Evolutionary conservation across 2,888 invertebrate genomes (phyloP), one percentile per base, ranked within the genome.

Genomic region (Eulithis testata): DNA sequence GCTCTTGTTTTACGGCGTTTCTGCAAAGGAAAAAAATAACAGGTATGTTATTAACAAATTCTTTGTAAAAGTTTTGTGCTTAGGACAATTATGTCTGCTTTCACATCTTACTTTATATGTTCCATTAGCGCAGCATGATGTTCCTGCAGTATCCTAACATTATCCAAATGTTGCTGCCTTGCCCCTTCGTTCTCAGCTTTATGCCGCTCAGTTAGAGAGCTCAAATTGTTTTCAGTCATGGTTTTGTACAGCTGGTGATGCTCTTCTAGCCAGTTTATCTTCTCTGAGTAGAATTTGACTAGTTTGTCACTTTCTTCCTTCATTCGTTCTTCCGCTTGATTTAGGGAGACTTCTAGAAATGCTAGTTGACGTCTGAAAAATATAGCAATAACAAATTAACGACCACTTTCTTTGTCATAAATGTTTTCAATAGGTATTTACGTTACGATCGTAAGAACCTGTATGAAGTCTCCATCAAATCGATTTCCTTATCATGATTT

Each of bases 401-500:
- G 49, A 21, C 3, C 21, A 47, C 7, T 8, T 47, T 40, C 9
- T 40, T 40, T 8, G 3, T 40, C 40, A 40, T 9, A 8, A 8
- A 8, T 40, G 6, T 2, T 9, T 6, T 47, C 14, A 50, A 56
- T 12, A 21, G 21, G 21, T 21, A 58, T 31, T 50, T 36, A 4
- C 2, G 31, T 31, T 21, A 21, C 21, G 1, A 21, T 21, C 21
- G 21, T 21, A 21, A 31, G 12, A 11, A 6, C 95, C 95, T 94
- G 72, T 95, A 95, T 0, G 95, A 95, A 65, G 94, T 94, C 79
- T 95, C 95, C 90, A 95, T 90, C 45, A 95, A 80, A 80, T 95
- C 94, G 47, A 94, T 90, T 81, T 95, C 95, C 71, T 94, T 95
- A 50, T 94, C 91, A 64, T 95, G 95, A 71, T 94, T 92, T 71